Evolutionary conservation across 2,113 vertebrate genomes (phyloP).

Genomic region (Silurus meridionalis): DNA sequence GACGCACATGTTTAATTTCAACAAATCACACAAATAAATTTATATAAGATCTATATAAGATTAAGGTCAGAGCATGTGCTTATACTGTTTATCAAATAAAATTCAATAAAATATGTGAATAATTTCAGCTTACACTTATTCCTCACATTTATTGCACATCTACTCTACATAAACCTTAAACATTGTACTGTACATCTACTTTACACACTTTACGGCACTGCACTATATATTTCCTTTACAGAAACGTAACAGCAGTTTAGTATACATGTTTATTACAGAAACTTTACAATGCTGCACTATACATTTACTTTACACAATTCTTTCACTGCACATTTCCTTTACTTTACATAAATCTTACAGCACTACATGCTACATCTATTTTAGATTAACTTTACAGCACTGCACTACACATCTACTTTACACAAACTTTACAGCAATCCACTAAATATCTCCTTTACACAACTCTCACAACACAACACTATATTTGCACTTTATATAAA

Average conservation of each 20-base stretch:
- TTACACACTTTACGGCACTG: no score
- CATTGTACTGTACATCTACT: neutral
- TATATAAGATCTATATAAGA: neutral
- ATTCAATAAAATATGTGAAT: neutral
- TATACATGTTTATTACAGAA: no score
- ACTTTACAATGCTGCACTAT: neutral
- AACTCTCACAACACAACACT: no score
- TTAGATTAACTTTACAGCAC: no score
- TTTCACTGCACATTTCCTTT: neutral
- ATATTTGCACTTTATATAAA: no score
- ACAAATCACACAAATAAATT: neutral
- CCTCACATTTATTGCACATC: no score
- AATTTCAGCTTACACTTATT: neutral
- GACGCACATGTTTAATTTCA: neutral
- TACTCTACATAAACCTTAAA: neutral
- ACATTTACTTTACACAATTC: neutral
- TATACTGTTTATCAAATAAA: neutral
- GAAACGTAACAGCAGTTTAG: no score
- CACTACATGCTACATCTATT: neutral
- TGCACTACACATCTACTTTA: no score
- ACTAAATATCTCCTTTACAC: neutral
- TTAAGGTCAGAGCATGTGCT: neutral
- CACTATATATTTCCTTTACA: neutral
- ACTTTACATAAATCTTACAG: neutral
- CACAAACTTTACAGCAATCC: neutral